Evolutionary conservation across 2,888 invertebrate genomes (phyloP).

Genomic region (Gymnocheta viridis): DNA sequence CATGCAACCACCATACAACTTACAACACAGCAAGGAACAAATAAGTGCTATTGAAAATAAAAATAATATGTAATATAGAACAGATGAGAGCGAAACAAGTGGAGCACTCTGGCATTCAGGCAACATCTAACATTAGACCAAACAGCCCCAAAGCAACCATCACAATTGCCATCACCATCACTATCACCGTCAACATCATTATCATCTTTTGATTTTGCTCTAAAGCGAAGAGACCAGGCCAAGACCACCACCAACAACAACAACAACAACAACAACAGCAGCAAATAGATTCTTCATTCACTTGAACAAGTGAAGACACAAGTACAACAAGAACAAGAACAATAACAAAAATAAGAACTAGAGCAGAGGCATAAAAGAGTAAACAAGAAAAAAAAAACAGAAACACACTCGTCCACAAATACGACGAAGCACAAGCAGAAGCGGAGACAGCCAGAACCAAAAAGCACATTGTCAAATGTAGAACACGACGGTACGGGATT

Average conservation of each 20-base stretch:
- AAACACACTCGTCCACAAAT: not conserved
- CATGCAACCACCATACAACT: constrained; percentile 33
- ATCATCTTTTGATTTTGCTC: constrained; percentile 2
- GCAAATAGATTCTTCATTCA: constrained; percentile 23
- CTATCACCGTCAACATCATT: not conserved
- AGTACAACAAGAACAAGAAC: constrained; percentile 17
- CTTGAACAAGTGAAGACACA: constrained; percentile 20
- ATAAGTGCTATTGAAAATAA: not conserved
- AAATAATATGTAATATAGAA: constrained; percentile 16
- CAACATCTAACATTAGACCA: constrained; percentile 31
- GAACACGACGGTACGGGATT: constrained; percentile 54
- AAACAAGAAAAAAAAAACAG: constrained; percentile 31
- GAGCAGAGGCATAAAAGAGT: constrained; percentile 17
- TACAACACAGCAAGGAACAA: not conserved
- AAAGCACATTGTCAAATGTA: constrained; percentile 48
- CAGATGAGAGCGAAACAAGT: constrained; percentile 16
- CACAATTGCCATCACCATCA: constrained; percentile 12
- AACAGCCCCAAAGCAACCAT: constrained; percentile 10
- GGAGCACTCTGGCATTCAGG: not conserved
- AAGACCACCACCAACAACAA: constrained; percentile 46
- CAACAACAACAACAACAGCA: constrained; percentile 43
- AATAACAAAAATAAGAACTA: constrained; percentile 15
- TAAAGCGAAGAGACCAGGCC: constrained; percentile 11
- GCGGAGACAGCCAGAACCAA: constrained; percentile 44
- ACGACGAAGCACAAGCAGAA: not conserved